Conservation (phyloP, 2,113 vertebrate genomes). For the Lichenostomus cassidix region DNA sequence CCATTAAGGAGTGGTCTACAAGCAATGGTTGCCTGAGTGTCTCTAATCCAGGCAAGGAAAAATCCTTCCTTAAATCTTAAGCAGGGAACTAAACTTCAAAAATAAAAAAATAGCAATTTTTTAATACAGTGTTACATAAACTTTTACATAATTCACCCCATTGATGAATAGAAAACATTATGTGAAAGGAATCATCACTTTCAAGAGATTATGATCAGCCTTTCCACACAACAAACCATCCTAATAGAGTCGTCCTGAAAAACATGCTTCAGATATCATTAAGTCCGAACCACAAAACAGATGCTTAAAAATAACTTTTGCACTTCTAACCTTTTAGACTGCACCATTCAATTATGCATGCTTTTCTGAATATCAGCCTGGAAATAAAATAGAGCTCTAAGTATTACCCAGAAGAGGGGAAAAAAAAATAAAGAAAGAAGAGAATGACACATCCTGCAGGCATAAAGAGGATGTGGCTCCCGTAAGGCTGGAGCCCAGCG, state of each 20-base stretch:
- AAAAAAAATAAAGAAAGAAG: background rate
- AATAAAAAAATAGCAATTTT: background rate
- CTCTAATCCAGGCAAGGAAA: background rate
- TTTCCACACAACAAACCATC: background rate
- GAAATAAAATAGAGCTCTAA: background rate
- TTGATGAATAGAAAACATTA: background rate
- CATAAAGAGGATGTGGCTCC: background rate
- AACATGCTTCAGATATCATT: background rate
- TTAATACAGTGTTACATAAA: background rate
- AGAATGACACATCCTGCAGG: background rate
- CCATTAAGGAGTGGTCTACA: background rate
- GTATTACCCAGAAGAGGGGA: background rate
- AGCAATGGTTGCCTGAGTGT: background rate
- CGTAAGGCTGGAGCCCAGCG: background rate
- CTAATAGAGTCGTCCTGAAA: background rate
- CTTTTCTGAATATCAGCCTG: background rate
- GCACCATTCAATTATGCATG: background rate
- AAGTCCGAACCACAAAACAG: background rate
- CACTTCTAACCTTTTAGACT: background rate
- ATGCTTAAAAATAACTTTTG: constrained; percentile 1
- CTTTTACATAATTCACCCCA: background rate
- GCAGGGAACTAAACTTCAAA: background rate
- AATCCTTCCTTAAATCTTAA: background rate
- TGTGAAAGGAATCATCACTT: background rate
- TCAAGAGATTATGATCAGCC: background rate